These are phyloP conservation scores for Cricetomys ansorgei DNA, from an alignment of 2,113 vertebrate genomes.

Conservation along the genomic window DNA sequence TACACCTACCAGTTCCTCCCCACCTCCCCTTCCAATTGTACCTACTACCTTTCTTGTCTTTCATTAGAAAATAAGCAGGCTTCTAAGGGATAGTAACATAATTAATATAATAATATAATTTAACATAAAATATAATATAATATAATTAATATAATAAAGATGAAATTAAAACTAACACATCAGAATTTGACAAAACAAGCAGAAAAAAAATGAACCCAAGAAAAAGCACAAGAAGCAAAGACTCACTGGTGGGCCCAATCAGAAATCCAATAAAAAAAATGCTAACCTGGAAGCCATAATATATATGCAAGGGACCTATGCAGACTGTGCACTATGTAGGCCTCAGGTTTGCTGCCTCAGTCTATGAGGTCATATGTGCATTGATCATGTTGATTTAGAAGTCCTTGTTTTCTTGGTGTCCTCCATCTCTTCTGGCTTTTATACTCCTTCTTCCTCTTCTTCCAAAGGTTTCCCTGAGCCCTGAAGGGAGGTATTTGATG, in stretches of 20 bases:
- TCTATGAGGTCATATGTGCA: not conserved
- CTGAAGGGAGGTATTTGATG: not conserved
- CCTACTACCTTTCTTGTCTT: not conserved
- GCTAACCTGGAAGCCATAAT: not conserved
- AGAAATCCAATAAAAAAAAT: not conserved
- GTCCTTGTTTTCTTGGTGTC: not conserved
- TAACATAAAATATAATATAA: not conserved
- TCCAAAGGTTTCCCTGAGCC: not conserved
- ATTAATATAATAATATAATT: too few species aligned
- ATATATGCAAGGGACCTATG: not conserved
- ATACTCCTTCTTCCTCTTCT: not conserved
- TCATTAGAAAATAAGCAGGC: not conserved
- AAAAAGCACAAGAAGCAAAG: not conserved
- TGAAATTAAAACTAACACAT: not conserved
- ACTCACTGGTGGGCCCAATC: not conserved
- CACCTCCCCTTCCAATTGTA: too few species aligned
- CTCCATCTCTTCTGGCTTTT: not conserved
- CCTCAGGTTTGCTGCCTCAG: not conserved
- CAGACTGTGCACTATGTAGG: not conserved
- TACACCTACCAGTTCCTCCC: not conserved
- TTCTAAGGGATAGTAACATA: not conserved
- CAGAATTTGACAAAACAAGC: not conserved
- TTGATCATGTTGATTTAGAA: not conserved
- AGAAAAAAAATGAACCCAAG: not conserved
- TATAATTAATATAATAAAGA: too few species aligned